Base-by-base conservation (phyloP, 2,113 vertebrate species). In the Catagonus wagneri region DNA sequence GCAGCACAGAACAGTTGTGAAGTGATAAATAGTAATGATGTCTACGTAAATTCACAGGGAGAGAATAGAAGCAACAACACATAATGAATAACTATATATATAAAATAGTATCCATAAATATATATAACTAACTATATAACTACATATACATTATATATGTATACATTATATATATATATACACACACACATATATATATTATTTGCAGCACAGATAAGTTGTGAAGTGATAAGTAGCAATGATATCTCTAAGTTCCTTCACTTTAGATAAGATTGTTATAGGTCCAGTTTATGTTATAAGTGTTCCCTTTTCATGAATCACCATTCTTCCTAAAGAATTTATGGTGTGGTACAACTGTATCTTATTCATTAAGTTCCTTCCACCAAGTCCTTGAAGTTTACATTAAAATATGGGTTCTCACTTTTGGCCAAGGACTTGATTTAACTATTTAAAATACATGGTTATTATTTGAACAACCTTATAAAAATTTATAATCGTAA, bases 381-480 rank as follows among this genome's bases (percentile, higher is more conserved):
- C 79, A 50, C 56, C 20, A 72, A 10, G 2, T 4, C 13, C 3
- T 20, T 85, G 60, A 69, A 90, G 23, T 65, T 61, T 74, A 74
- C 7, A n/a, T 81, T 68, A 81, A 29, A 36, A 36, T 22, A 36
- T 65, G 25, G 15, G n/a, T 44, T 84, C 27, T 86, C 52, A 56
- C 32, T 54, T 81, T 81, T 60, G 60, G 7, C 16, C 15, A 86
- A 69, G 22, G 0, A 81, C 75, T 74, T 22, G 27, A 66, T 54
- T 36, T 89, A 84, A 79, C 54, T 60, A n/a, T 86, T 85, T 85
- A 72, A 71, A 94, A 63, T 9, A 74, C 84, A 39, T 74, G 36
- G 54, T 66, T 44, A 69, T 34, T 90, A 92, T 81, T 81, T 89
- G 27, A 80, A 75, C 44, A 74, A 4, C 4, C 80, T 84, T 66